Evolutionary conservation across 2,113 vertebrate genomes (phyloP), one percentile per base, ranked within the genome.

Genomic region (Alethe diademata): DNA sequence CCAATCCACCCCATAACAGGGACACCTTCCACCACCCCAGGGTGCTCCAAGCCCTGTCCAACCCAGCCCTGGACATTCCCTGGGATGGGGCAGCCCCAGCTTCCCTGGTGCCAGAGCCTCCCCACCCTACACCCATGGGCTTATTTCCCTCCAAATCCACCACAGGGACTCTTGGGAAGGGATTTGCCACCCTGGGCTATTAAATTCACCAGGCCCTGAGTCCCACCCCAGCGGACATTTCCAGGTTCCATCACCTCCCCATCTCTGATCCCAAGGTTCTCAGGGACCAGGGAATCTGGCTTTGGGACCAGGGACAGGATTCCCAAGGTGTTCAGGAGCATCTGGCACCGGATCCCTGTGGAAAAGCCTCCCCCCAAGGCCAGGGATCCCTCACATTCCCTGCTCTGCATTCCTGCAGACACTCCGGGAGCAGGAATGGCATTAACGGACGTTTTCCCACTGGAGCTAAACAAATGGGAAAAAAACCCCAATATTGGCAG

Each of bases 341-440:
- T 11, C 29, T 42, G 73, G 48, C 42, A 25, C 18, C 0, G 6
- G 66, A 25, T 17, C 13, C 0, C 14, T 3, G 0, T 0, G 23
- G 71, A 20, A 42, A 24, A 56, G 0, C 14, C 19, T 69, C 60
- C 12, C 12, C 29, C 25, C 14, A 18, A 12, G 35, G 14, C 10
- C 38, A 57, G 62, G 24, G 6, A 43, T 64, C 12, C 12, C n/a
- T 23, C 31, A 14, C n/a, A 11, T 64, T 42, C 11, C 26, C 26
- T 14, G 25, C 60, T 40, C 20, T 6, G 22, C 9, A 4, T 40
- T 40, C 54, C 71, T 53, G 26, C 73, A 45, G 57, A 19, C 31
- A 4, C 60, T 16, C 19, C 19, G 48, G 28, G 26, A 50, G 29
- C 67, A 70, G 51, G 26, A 73, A 93, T 6, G 28, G 47, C 22